Conservation (phyloP, 2,888 invertebrate species). For the Thymelicus acteon region DNA sequence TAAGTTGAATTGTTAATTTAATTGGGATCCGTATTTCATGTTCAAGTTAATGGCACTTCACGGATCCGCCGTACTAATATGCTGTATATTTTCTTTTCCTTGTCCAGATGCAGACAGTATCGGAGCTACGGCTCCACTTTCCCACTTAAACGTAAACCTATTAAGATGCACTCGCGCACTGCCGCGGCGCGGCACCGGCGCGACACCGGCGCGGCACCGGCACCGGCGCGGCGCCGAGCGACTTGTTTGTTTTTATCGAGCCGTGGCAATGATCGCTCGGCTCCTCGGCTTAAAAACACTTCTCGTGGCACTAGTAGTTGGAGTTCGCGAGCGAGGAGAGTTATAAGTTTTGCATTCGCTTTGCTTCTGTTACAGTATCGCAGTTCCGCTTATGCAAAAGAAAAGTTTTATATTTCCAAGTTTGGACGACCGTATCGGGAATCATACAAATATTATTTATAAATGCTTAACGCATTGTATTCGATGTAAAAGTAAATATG, state of each 20-base stretch:
- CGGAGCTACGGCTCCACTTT: not conserved
- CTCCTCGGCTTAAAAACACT: slow-evolving; percentile 24
- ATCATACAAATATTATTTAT: not conserved
- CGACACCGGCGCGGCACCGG: no score
- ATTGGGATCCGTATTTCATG: no score
- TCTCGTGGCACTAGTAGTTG: slow-evolving; percentile 13
- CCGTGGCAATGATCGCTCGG: slow-evolving; percentile 17
- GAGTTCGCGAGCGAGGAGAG: not conserved
- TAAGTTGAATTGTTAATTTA: no score
- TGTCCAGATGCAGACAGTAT: no score
- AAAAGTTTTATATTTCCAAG: slow-evolving; percentile 2
- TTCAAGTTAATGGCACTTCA: no score
- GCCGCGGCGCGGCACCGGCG: no score
- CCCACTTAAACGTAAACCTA: slow-evolving; percentile 1
- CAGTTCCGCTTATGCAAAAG: slow-evolving; percentile 1
- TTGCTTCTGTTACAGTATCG: not conserved
- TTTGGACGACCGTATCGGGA: slow-evolving; percentile 10
- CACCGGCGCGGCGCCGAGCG: not conserved
- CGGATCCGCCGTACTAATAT: no score
- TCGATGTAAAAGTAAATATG: no score
- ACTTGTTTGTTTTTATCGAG: slow-evolving; percentile 22
- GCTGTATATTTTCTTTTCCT: no score
- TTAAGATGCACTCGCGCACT: slow-evolving; percentile 9
- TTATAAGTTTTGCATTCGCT: not conserved
- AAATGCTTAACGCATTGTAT: no score